phyloP scores from a whole-genome alignment of 2,888 invertebrate species.

The Mechanitis messenoides region DNA sequence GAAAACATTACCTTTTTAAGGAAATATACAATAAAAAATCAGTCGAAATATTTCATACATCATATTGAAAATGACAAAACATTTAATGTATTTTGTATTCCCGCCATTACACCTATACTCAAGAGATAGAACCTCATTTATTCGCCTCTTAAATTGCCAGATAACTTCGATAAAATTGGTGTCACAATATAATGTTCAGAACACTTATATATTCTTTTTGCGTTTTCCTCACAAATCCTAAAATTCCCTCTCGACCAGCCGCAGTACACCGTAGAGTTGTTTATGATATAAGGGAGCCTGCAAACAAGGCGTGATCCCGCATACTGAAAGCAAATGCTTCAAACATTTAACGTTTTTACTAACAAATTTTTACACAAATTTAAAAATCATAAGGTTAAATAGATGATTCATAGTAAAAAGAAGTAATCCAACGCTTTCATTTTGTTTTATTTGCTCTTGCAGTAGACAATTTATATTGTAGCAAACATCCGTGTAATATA shows the following conservation, averaged over 20 bases:
- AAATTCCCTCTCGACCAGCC: constrained; percentile 11
- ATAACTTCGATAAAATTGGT: constrained; percentile 7
- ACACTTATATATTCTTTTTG: constrained; percentile 15
- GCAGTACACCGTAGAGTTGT: constrained; percentile 13
- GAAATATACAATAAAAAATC: no score
- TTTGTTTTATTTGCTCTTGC: no score
- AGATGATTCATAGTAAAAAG: no score
- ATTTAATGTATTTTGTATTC: no score
- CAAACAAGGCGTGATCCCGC: constrained; percentile 4
- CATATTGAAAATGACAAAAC: no score
- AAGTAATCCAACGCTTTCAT: no score
- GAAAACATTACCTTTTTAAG: no score
- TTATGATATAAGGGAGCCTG: constrained; percentile 9
- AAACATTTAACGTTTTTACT: not conserved
- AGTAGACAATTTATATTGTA: no score
- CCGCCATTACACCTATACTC: not conserved
- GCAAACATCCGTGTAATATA: no score
- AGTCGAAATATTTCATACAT: no score
- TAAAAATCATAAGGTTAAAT: no score
- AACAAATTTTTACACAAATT: not conserved
- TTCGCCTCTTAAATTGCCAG: constrained; percentile 3
- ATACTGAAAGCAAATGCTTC: constrained; percentile 1
- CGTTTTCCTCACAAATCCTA: constrained; percentile 12
- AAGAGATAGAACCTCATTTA: not conserved
- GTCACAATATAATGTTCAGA: constrained; percentile 15